Evolutionary conservation across 2,797 vertebrate genomes (phyloP), one percentile per base, ranked within the genome.

Genomic region (Microtus obscurus): DNA sequence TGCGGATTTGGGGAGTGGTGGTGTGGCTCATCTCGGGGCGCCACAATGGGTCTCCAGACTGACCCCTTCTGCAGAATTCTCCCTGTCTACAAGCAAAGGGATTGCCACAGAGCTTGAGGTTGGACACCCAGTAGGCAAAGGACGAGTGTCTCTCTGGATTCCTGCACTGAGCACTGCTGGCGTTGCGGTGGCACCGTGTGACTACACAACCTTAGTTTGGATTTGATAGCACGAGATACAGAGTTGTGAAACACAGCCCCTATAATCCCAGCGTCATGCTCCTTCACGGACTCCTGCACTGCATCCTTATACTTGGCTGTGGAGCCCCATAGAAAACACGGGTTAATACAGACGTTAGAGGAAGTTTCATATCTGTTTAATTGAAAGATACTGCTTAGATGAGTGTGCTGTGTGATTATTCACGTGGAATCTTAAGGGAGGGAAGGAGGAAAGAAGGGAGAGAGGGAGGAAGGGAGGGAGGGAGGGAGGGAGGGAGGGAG

Each of bases 311-410:
- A 76, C 76, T 96, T 89, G 93, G 89, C 92, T 93, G 40, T 89
- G n/a, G 9, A 79, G 69, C 80, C 94, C 89, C 95, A 91, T 53
- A 69, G 89, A 90, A 91, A 77, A 87, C 40, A 86, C n/a, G 67
- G 67, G 85, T 93, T 97, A 86, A 93, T 94, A 76, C 78, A 67
- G 31, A 82, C 93, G 90, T 94, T 90, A 79, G 65, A 95, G 56
- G 59, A 92, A 93, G 76, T 97, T 95, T 96, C 67, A 63, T 88
- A 96, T 93, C 92, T 95, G 92, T 93, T 96, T 97, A 96, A 94
- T 93, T 94, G 88, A 94, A 94, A 93, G 53, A 88, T 90, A 76
- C 67, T 93, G 78, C 90, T 76, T 85, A 97, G 73, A 95, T 71
- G 83, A 96, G 83, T 34, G 17, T 94, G 95, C 63, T 89, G 34